Base-by-base conservation (phyloP, 2,113 vertebrate species). In the Egretta garzetta region DNA sequence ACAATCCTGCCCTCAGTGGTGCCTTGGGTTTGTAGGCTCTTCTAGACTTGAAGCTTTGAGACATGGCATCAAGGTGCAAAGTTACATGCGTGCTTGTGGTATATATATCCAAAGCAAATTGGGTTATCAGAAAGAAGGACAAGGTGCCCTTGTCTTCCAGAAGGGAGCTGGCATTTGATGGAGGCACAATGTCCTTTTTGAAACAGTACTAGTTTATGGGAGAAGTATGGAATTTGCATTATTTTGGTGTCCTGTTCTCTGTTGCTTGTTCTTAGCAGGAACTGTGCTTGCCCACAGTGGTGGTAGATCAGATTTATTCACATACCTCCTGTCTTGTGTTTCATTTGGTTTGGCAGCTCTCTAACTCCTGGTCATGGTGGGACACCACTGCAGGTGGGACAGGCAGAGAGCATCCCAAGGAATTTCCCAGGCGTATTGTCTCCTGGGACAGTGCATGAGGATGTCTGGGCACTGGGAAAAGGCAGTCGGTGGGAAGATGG, bases 401-500 rank as follows among this genome's bases (percentile, higher is more conserved):
- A 70, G 0, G 1, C 30, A 41, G 39, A 53, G 19, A 86, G 22
- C n/a, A 72, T 49, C 14, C 4, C 32, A 23, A 83, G 49, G n/a
- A 63, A 58, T 68, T 79, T 87, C 14, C 7, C 27, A 35, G 41
- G 5, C 0, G 0, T 60, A 77, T 21, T 43, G 9, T 28, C 32
- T 70, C 37, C 56, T 0, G 1, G 59, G 14, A 55, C 27, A 64
- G 67, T 35, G 67, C 28, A 52, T 33, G 21, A 5, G 28, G 23
- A 39, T 52, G 13, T 70, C 56, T 53, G n/a, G 47, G 10, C 35
- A 52, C 28, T 23, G 28, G 50, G 20, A 52, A 64, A 79, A 84
- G n/a, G n/a, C 30, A 55, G 68, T 56, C 0, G 0, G 8, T 4
- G 8, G 20, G 27, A 72, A 60, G 26, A 49, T 3, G 30, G 5